Base-by-base conservation (phyloP, 2,113 vertebrate species). In the Aspiorhynchus laticeps region DNA sequence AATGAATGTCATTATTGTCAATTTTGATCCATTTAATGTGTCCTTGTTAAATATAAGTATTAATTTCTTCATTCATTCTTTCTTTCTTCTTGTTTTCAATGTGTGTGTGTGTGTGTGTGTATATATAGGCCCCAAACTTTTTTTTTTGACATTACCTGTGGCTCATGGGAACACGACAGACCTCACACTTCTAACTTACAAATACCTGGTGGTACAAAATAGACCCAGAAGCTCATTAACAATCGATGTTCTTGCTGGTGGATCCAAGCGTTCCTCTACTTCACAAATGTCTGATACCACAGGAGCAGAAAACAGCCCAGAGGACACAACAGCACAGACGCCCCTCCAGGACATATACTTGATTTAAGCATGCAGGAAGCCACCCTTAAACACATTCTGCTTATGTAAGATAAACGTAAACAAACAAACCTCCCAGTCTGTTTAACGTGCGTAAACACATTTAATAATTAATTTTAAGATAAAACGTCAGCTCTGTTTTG, bases 341-440 rank as follows among this genome's bases (percentile, higher is more conserved):
- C 19, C 10, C 33, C 36, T 24, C 21, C 69, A 41, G 21, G 36
- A 73, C 69, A 73, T 73, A 19, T 1, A 21, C 75, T 78, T 21
- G 28, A 53, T 31, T 78, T 78, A 53, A 78, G 26, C 15, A 53
- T 21, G 43, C 46, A 78, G 46, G 76, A 78, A 78, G 19, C 46
- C 15, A 48, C 76, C 6, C 46, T 78, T 7, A 10, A 78, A 77
- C 53, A 33, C 48, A 28, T 78, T 31, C 43, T 78, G 76, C 28
- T 53, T 75, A 75, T 75, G 24, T 15, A 75, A 75, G 73, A 75
- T 46, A 46, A 28, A 75, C 1, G 2, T 26, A 75, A 75, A 75
- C 73, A 75, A 78, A 78, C 76, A 33, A 48, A 33, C 26, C 43
- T 21, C 26, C 46, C 26, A 7, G 26, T 46, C 43, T 4, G 3